Percentiles rank a stretch among this genome's conserved stretches.
Evolutionary conservation across 1,140 invertebrate genomes (phyloP).

Genomic region (Philaenus spumarius): DNA sequence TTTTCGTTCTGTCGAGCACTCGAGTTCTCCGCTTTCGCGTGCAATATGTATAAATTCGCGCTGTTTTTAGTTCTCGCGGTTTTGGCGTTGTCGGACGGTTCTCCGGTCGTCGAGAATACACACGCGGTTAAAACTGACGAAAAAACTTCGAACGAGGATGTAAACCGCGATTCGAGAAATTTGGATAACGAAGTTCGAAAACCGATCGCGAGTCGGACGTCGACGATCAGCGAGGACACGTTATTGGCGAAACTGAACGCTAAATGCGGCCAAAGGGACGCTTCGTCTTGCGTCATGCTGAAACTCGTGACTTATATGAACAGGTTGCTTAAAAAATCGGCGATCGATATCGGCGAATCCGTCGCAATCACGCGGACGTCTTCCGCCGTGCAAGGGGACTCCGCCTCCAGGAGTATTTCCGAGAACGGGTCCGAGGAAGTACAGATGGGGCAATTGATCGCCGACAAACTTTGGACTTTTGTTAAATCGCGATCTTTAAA

Average conservation of each 20-base stretch:
- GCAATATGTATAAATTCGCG: no score
- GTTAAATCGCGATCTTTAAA: conserved; percentile 59
- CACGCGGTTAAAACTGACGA: no score
- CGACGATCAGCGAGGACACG: conserved; percentile 49
- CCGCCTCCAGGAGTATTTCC: conserved; percentile 33
- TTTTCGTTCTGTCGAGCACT: no score
- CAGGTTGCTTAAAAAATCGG: conserved; percentile 66
- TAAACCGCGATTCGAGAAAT: neutral
- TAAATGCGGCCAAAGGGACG: conserved; percentile 66
- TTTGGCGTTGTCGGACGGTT: no score
- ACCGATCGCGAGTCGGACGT: no score
- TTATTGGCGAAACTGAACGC: conserved; percentile 62
- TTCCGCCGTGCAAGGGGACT: conserved; percentile 15
- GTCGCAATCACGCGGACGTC: conserved; percentile 66
- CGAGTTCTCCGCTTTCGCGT: no score
- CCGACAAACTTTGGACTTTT: conserved; percentile 65
- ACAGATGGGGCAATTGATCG: conserved; percentile 58
- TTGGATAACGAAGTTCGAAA: conserved; percentile 6
- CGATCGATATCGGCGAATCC: conserved; percentile 64
- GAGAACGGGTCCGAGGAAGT: conserved; percentile 38
- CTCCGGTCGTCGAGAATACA: no score
- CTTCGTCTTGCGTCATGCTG: conserved; percentile 69
- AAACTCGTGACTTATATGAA: conserved; percentile 76
- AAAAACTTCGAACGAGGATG: no score
- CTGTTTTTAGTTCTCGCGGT: no score